Percentiles rank a stretch among this genome's conserved stretches.
phyloP scores from a whole-genome alignment of 37 sponge, comb jelly and placozoan species.

The Bolinopsis microptera region DNA sequence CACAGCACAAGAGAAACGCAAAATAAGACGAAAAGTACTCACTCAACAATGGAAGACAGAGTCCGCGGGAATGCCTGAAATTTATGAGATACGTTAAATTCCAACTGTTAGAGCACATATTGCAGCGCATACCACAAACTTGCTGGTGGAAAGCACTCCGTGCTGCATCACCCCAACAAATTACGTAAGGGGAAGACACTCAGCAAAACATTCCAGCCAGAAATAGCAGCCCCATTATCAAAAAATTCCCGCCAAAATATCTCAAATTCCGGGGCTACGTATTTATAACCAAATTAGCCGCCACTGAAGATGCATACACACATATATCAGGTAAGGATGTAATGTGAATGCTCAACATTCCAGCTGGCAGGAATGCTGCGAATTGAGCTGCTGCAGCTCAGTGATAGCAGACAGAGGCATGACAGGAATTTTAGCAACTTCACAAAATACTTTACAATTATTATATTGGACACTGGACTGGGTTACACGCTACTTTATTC shows the following conservation, averaged over 20 bases:
- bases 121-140: not conserved
- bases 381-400: not conserved
- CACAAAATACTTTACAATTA: not conserved
- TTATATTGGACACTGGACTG: not conserved
- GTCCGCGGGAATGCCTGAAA: conserved; percentile 45
- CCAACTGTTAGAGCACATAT: not conserved
- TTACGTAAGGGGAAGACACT: not conserved
- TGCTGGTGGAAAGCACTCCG: not conserved
- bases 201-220: not conserved
- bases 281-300: not conserved
- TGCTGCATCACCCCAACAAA: not conserved
- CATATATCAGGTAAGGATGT: not conserved
- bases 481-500: not conserved
- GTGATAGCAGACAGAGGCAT: not conserved
- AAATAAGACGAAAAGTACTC: not conserved
- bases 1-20: not conserved
- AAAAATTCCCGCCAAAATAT: not conserved
- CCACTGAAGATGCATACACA: not conserved
- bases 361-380: not conserved
- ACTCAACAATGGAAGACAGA: not conserved
- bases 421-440: not conserved
- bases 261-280: not conserved
- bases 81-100: not conserved
- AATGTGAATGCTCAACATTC: not conserved
- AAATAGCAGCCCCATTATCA: conserved; percentile 2